phyloP scores from a whole-genome alignment of 2,113 vertebrate genomes.

The Ovis aries region DNA sequence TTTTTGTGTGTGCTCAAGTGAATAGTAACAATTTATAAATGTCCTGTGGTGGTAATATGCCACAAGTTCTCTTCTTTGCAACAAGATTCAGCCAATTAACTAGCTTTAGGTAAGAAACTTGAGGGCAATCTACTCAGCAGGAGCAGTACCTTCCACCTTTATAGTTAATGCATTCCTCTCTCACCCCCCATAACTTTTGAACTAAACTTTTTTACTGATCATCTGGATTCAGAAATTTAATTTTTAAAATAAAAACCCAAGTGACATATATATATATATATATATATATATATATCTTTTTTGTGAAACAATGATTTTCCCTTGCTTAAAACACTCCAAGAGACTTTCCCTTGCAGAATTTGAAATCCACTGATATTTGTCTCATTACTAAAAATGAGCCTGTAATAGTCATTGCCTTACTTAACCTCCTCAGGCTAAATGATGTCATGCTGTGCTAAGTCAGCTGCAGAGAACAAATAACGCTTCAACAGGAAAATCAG shows the following conservation, averaged over 20 bases:
- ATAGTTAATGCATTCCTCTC: neutral
- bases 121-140: neutral
- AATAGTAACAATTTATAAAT: conserved; percentile 37
- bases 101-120: neutral
- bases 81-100: conserved; percentile 36
- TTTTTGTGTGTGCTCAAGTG: conserved; percentile 28
- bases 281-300: neutral
- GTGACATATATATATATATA: neutral
- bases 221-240: neutral
- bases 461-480: conserved; percentile 2
- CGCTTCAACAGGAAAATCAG: neutral
- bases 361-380: neutral
- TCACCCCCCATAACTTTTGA: neutral
- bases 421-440: conserved; percentile 37
- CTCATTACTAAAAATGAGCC: conserved; percentile 12
- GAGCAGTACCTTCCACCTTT: neutral
- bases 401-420: neutral
- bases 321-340: neutral
- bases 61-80: neutral
- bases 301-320: neutral
- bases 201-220: neutral
- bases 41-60: conserved; percentile 25
- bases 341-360: neutral
- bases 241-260: conserved; percentile 13
- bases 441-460: conserved; percentile 23